A percentile compares a stretch with the other conserved stretches of the same genome.
Conservation (phyloP, 1,140 invertebrate genomes). For the Drosophila paulistorum region DNA sequence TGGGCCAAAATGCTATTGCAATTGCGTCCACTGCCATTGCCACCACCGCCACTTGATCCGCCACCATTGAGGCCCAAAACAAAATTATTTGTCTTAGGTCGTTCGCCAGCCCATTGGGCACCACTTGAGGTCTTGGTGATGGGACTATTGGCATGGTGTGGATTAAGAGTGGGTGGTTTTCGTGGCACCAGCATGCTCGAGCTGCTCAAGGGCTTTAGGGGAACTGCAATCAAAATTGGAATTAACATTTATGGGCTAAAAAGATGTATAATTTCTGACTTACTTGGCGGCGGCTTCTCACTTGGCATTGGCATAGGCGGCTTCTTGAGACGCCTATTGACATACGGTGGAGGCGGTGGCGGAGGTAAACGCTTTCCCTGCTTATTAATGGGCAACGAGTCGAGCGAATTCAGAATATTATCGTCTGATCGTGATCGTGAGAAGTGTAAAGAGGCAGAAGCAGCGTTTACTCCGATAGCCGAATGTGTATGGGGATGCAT, state of each 20-base stretch:
- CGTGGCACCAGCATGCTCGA: conserved; percentile 60
- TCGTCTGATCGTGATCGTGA: conserved; percentile 89
- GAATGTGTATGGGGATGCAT: conserved; percentile 65
- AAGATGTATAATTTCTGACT: conserved; percentile 18
- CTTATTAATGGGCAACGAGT: conserved; percentile 86
- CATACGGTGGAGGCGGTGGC: conserved; percentile 85
- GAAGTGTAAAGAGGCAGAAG: conserved; percentile 84
- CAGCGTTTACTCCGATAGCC: conserved; percentile 62
- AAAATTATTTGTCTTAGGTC: conserved; percentile 59
- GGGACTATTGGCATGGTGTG: conserved; percentile 65
- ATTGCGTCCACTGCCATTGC: conserved; percentile 1
- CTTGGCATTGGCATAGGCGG: conserved; percentile 77
- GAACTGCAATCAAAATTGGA: conserved; percentile 50
- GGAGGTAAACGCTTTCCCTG: conserved; percentile 88
- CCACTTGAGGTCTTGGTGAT: conserved; percentile 77
- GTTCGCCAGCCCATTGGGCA: conserved; percentile 77
- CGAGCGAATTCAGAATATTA: conserved; percentile 88
- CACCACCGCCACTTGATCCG: conserved; percentile 24
- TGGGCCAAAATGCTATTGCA: conserved; percentile 75
- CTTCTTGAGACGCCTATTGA: conserved; percentile 73
- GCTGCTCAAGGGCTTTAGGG: conserved; percentile 62
- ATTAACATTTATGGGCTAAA: not conserved
- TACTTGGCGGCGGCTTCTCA: conserved; percentile 82
- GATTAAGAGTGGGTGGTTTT: conserved; percentile 70
- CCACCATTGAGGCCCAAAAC: conserved; percentile 45